Base-by-base conservation (phyloP, 2,888 invertebrate genomes). In the Thymelicus acteon region DNA sequence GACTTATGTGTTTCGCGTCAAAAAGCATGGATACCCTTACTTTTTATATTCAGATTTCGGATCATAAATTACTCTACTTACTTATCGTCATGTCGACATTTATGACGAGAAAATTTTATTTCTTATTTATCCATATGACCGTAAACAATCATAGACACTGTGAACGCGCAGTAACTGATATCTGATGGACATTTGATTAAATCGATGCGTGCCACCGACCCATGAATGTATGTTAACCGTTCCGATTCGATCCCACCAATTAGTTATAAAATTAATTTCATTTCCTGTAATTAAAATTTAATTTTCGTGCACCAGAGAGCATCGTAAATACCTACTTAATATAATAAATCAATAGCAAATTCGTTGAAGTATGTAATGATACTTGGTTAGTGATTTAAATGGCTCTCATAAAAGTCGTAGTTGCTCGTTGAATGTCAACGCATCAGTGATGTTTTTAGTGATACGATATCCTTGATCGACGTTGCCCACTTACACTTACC, bases 191-290 rank as follows among this genome's bases (percentile, higher is more conserved):
- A 75, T 79, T 79, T 79, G 80, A 83, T 85, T 84, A 80, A 79
- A 80, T 77, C 78, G 74, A 79, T 75, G 77, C 76, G 75, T 74
- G 74, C 75, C 73, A 73, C 74, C 73, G 74, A 78, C 76, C 74
- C 77, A 72, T 77, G 77, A 75, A 79, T 79, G 78, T 80, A 83
- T 82, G 83, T 78, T 77, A 77, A 78, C 76, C 75, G 77, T 74
- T 75, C 74, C 72, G 77, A 83, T 83, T 80, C 78, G 81, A 82
- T 80, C 77, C 72, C 68, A 69, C 75, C 81, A 85, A 84, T 86
- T 84, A 83, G 81, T 80, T 78, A 78, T 78, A 77, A 82, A 83
- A 82, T 84, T 85, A 83, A 85, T 81, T 83, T 81, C 78, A 81
- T 81, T 84, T 80, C 77, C 78, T 74, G 76, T 82, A 77, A 83